Percentiles rank a stretch among this genome's conserved stretches.
These are phyloP conservation scores for Abramis brama DNA, from an alignment of 2,113 vertebrate genomes.

Conservation along the genomic window DNA sequence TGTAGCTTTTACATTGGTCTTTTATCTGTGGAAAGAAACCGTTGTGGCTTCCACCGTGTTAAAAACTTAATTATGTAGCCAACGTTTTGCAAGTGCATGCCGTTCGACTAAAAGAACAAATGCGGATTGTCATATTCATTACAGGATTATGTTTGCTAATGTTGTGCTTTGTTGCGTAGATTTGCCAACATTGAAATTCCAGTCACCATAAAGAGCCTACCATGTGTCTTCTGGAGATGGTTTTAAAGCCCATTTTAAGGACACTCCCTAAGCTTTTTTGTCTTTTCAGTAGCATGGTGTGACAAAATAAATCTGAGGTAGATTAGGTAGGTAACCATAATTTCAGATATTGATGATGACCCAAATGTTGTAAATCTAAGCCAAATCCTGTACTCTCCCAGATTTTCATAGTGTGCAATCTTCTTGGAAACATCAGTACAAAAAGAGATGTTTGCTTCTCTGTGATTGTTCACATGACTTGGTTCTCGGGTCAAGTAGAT, in stretches of 20 bases:
- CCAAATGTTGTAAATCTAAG: conserved; percentile 7
- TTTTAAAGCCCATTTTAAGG: conserved; percentile 13
- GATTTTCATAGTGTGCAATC: not conserved
- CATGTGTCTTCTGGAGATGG: conserved; percentile 5
- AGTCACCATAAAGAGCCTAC: not conserved
- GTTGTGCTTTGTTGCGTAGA: not conserved
- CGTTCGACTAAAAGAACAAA: not conserved
- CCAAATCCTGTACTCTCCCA: not conserved
- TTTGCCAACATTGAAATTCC: not conserved
- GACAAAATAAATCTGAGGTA: conserved; percentile 15
- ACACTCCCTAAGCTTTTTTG: conserved; percentile 2
- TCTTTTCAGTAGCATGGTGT: not conserved
- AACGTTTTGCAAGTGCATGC: not conserved
- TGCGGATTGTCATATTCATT: not conserved
- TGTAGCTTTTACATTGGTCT: not conserved
- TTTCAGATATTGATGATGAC: conserved; percentile 7
- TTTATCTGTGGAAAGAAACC: not conserved
- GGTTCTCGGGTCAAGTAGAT: not conserved
- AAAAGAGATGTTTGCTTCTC: not conserved
- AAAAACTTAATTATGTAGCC: not conserved
- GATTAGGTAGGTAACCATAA: not conserved
- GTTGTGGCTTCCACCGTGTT: not conserved
- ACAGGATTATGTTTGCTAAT: not conserved
- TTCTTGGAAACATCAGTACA: conserved; percentile 7
- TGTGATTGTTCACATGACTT: not conserved